Base-by-base conservation (phyloP, 2,113 vertebrate species). In the Chitala chitala region DNA sequence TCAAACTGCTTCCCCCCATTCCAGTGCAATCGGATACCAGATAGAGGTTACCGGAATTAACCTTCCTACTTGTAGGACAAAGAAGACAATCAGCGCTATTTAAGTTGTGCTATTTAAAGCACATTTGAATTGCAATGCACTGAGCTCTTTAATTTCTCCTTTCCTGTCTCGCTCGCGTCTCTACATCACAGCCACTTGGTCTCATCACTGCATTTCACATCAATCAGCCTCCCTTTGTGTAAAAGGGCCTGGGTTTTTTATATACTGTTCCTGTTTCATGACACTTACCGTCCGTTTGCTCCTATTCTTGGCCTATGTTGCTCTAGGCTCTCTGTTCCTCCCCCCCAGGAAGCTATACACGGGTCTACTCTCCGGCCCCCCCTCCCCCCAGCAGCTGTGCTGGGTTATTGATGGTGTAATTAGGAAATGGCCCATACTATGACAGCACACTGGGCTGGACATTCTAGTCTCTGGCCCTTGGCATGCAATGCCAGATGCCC, bases 341-440 rank as follows among this genome's bases (percentile, higher is more conserved):
- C n/a, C n/a, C n/a, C n/a, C n/a, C n/a, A n/a, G n/a, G n/a, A n/a
- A n/a, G n/a, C n/a, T n/a, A n/a, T n/a, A n/a, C n/a, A 46, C 12
- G 44, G 44, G 12, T 12, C 12, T 46, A 6, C 5, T 12, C 44
- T 4, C 5, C 12, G 44, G 12, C 17, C 59, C 59, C 87, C 87
- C 88, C 92, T 86, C 5, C 20, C 40, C 6, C 26, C 2, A 94
- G 91, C 94, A 96, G 93, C 94, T 95, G 93, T 91, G 94, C 85
- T 86, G 84, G 88, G 90, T 95, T 96, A 94, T 94, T 92, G 92
- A 94, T 93, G 92, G 90, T 86, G 92, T 92, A 91, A 93, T 95
- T 94, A 94, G 88, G 87, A 92, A 82, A 86, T 91, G 88, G 91
- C 93, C 91, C 83, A 90, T 85, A 84, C 93, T 86, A 84, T 20